Percentiles rank a stretch among this genome's conserved stretches.
Evolutionary conservation across 2,888 invertebrate species (phyloP).

Genomic region (Hemithea aestivaria): DNA sequence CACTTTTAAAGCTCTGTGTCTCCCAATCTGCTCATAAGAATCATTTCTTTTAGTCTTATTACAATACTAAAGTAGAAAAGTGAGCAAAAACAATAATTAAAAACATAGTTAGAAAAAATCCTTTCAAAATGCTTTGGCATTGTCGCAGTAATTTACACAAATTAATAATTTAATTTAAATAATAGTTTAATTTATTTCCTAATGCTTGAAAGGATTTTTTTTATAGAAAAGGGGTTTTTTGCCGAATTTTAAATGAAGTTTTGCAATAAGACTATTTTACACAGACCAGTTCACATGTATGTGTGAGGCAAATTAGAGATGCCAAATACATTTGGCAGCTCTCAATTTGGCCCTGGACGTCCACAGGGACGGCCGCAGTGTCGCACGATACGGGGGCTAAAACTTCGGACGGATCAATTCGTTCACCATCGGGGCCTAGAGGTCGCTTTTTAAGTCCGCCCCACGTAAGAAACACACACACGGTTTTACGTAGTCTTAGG

Average conservation of each 20-base stretch:
- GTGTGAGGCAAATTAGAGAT: slow-evolving; percentile 21
- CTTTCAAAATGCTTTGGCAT: no score
- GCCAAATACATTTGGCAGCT: slow-evolving; percentile 23
- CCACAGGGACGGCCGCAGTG: slow-evolving; percentile 43
- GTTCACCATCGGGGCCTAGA: slow-evolving; percentile 49
- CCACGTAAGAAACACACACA: slow-evolving; percentile 7
- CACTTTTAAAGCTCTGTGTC: slow-evolving; percentile 36
- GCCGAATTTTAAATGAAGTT: not conserved
- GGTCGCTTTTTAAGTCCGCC: slow-evolving; percentile 30
- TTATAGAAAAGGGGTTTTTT: no score
- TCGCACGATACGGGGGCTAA: slow-evolving; percentile 55
- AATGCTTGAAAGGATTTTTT: no score
- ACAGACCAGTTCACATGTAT: slow-evolving; percentile 49
- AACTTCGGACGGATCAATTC: slow-evolving; percentile 72
- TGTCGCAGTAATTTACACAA: no score
- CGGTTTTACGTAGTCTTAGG: no score
- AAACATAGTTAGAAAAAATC: not conserved
- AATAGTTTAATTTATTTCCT: no score
- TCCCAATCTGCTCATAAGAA: slow-evolving; percentile 32
- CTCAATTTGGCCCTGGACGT: slow-evolving; percentile 14
- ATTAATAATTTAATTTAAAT: no score
- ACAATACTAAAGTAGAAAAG: slow-evolving; percentile 12
- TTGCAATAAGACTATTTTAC: slow-evolving; percentile 19
- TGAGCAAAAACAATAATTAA: no score
- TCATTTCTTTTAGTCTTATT: slow-evolving; percentile 8